phyloP scores from a whole-genome alignment of 2,888 invertebrate genomes.

The Dorcus parallelipipedus region DNA sequence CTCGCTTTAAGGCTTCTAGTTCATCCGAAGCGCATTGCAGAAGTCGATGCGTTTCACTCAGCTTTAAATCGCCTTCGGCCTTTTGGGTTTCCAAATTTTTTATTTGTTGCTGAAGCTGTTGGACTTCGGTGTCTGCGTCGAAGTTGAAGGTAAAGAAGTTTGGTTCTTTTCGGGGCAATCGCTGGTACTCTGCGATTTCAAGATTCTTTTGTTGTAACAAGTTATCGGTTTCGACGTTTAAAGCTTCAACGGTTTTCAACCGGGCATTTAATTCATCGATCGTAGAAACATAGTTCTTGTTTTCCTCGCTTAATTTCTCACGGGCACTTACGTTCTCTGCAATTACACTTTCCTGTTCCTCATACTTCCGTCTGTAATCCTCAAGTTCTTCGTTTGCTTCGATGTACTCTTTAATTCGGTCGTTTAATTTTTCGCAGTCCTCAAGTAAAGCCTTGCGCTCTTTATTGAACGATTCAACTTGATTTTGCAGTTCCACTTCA shows the following conservation, averaged over 20 bases:
- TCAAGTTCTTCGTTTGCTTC: constrained; percentile 29
- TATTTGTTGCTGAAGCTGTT: not conserved
- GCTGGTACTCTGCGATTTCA: not conserved
- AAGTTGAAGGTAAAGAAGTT: too few species aligned
- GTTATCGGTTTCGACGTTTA: constrained; percentile 3
- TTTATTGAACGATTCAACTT: constrained; percentile 40
- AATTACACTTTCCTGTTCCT: constrained; percentile 19
- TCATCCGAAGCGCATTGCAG: constrained; percentile 26
- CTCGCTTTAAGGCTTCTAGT: too few species aligned
- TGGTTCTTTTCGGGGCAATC: too few species aligned
- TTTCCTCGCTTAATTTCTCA: constrained; percentile 20
- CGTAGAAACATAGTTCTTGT: constrained; percentile 16
- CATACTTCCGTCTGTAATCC: constrained; percentile 25
- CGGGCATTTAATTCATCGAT: constrained; percentile 12
- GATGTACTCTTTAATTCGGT: constrained; percentile 40
- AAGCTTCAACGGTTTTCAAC: constrained; percentile 6
- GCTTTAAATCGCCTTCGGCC: not conserved
- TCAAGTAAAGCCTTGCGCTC: constrained; percentile 41
- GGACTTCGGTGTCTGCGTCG: too few species aligned
- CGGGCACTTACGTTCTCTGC: constrained; percentile 8
- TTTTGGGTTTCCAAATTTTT: constrained; percentile 5
- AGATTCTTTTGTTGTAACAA: not conserved
- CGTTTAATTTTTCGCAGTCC: constrained; percentile 47
- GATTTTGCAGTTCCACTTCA: constrained; percentile 52
- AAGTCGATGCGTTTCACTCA: constrained; percentile 36